phyloP scores from a whole-genome alignment of 2,797 vertebrate species.

The Lutjanus campechanus region DNA sequence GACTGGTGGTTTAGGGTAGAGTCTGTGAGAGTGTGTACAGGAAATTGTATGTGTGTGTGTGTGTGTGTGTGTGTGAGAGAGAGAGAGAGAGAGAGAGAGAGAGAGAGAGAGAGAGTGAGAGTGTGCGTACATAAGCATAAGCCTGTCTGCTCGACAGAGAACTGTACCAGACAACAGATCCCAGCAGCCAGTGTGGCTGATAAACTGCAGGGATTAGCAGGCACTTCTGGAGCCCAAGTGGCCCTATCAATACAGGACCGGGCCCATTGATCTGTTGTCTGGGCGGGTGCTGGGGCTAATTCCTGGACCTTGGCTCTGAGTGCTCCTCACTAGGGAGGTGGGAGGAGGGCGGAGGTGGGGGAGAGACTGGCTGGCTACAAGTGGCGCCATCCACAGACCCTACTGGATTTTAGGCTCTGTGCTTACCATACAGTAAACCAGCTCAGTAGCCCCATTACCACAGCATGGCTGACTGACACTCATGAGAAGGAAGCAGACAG shows the following conservation, averaged over 20 bases:
- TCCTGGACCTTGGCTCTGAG: constrained; percentile 83
- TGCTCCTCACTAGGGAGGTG: constrained; percentile 72
- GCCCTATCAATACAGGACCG: constrained; percentile 83
- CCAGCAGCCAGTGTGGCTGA: constrained; percentile 75
- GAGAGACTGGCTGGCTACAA: constrained; percentile 78
- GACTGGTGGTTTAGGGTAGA: constrained; percentile 37
- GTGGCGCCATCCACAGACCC: constrained; percentile 79
- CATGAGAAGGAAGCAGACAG: not conserved
- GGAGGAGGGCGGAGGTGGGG: constrained; percentile 67
- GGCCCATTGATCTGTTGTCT: constrained; percentile 87
- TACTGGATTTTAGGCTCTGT: constrained; percentile 77
- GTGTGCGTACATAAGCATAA: constrained; percentile 45
- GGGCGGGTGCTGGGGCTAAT: constrained; percentile 82
- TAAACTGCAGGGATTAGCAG: constrained; percentile 86
- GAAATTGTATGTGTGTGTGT: constrained; percentile 13
- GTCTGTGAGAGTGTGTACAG: constrained; percentile 29
- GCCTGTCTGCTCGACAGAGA: constrained; percentile 61
- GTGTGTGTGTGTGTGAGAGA: not conserved
- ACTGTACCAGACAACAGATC: constrained; percentile 72
- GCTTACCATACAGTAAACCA: constrained; percentile 52
- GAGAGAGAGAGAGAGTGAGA: constrained; percentile 20
- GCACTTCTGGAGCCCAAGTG: constrained; percentile 84
- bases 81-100: constrained; percentile 34
- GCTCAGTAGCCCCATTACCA: constrained; percentile 63
- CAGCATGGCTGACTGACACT: constrained; percentile 36